Evolutionary conservation across 2,888 invertebrate species (phyloP).

Genomic region (Lasius platythorax): DNA sequence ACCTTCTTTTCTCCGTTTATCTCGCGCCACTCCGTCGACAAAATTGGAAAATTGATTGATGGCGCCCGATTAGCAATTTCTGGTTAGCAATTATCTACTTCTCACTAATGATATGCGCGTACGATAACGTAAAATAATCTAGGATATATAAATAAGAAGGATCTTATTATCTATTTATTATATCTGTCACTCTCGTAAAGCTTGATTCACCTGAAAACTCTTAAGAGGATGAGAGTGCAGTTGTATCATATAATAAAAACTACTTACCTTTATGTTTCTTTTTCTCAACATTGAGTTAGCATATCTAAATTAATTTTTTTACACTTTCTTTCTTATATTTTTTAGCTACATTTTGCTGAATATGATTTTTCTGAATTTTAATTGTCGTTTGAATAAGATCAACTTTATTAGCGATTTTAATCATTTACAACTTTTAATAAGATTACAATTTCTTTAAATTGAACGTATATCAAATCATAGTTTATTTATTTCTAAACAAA

Average conservation of each 20-base stretch:
- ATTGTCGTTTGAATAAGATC: background rate
- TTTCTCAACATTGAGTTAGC: background rate
- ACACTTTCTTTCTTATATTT: background rate
- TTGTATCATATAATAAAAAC: background rate
- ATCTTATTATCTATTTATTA: background rate
- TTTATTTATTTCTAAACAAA: too few species aligned
- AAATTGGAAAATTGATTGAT: constrained; percentile 46
- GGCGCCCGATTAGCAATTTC: constrained; percentile 3
- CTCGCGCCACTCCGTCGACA: constrained; percentile 63
- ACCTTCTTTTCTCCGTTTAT: constrained; percentile 65
- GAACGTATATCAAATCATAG: too few species aligned
- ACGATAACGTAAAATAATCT: background rate
- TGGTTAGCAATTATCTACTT: constrained; percentile 14
- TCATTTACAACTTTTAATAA: background rate
- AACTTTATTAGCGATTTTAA: background rate
- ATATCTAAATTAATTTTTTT: background rate
- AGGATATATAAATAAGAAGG: background rate
- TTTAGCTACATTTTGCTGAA: background rate
- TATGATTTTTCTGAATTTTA: background rate
- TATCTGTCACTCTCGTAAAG: background rate
- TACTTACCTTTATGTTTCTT: background rate
- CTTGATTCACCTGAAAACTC: background rate
- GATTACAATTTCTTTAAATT: too few species aligned
- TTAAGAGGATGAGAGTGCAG: background rate
- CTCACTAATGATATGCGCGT: background rate